Evolutionary conservation across 2,888 invertebrate species (phyloP), one percentile per base, ranked within the genome.

Genomic region (Eledona agricola): DNA sequence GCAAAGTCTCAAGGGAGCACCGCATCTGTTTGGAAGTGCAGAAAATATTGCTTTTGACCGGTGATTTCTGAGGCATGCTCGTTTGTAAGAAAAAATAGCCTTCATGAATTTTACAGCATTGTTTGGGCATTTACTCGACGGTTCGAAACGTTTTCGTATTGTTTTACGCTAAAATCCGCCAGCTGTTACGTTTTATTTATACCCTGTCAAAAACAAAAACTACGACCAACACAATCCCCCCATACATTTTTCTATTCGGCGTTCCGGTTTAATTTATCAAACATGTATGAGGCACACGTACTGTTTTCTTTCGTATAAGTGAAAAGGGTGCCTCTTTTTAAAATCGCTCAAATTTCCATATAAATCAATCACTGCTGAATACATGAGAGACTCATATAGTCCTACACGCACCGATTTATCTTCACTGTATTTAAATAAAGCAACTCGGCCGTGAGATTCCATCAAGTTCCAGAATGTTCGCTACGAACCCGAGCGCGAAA

Each of bases 381-480:
- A 59, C 60, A 64, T 58, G 64, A 60, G 60, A 58, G 51, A 59
- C 58, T 60, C 62, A 58, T 60, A 59, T 40, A n/a, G n/a, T n/a
- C n/a, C n/a, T n/a, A 49, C 38, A 49, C 56, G 56, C 51, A 59
- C 61, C 65, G 63, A 67, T 67, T 67, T 65, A 68, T 69, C 68
- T 68, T 58, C 55, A 52, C 62, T 64, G 67, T 70, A 70, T 72
- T 71, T 72, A 70, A 72, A 73, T 73, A 72, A 72, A 72, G 62
- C 62, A 67, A 69, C 67, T 72, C 66, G 69, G 60, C 69, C 70
- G 72, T 71, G 71, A 69, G 69, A 70, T 71, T 72, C 67, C 68
- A 73, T 71, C 70, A 69, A 69, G 70, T 64, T 68, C 62, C 66
- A 66, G 67, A 70, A 69, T 69, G 66, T 65, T 71, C 66, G 59